These are phyloP conservation scores for Trichopoda pennipes DNA, from an alignment of 2,888 invertebrate genomes.

Conservation along the genomic window DNA sequence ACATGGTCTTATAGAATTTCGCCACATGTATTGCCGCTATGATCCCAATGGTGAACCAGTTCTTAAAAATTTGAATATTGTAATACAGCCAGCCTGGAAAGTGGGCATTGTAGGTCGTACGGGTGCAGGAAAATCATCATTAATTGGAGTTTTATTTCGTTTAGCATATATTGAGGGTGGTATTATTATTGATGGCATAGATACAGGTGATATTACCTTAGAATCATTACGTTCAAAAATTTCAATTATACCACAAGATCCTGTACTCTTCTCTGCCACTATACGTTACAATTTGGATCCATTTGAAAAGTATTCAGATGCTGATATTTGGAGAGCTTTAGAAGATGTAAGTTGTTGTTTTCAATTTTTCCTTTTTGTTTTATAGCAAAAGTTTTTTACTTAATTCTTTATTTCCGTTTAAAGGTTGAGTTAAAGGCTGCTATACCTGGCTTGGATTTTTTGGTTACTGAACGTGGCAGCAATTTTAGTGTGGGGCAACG, in stretches of 20 bases:
- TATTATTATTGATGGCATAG: slow-evolving; percentile 88
- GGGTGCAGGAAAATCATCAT: slow-evolving; percentile 91
- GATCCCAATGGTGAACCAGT: slow-evolving; percentile 84
- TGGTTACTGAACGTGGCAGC: slow-evolving; percentile 83
- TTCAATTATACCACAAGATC: slow-evolving; percentile 84
- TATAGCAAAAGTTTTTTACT: neutral
- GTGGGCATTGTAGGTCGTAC: slow-evolving; percentile 92
- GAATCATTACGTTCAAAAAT: slow-evolving; percentile 82
- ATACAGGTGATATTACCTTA: slow-evolving; percentile 82
- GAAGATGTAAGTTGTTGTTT: slow-evolving; percentile 73
- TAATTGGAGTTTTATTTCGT: slow-evolving; percentile 90
- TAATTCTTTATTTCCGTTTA: neutral
- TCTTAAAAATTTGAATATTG: slow-evolving; percentile 87
- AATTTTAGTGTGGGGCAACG: slow-evolving; percentile 87
- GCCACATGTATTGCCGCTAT: slow-evolving; percentile 84
- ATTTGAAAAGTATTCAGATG: slow-evolving; percentile 79
- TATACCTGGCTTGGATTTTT: slow-evolving; percentile 82
- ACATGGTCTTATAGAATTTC: slow-evolving; percentile 83
- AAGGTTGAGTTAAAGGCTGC: slow-evolving; percentile 83
- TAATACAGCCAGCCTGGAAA: slow-evolving; percentile 85
- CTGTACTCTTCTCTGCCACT: slow-evolving; percentile 83
- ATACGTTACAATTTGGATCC: slow-evolving; percentile 86
- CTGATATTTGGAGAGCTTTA: slow-evolving; percentile 78
- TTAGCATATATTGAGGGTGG: slow-evolving; percentile 87
- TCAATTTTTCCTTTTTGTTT: neutral